Percentiles rank a stretch among this genome's conserved stretches.
Evolutionary conservation across 1,140 invertebrate species (phyloP).

Genomic region (Muscidifurax raptorellus): DNA sequence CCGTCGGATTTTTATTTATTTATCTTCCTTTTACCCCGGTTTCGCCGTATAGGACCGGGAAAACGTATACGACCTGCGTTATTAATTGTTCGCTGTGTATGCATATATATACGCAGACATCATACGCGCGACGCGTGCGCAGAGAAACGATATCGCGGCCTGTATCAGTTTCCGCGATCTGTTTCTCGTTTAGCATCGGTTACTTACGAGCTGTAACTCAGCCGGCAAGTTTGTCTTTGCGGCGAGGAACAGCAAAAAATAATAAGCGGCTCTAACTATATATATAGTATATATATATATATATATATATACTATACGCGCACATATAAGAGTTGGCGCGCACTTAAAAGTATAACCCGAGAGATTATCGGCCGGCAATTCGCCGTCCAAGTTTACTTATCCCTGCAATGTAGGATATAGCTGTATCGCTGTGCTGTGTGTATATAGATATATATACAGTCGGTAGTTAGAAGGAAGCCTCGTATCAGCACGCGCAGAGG

Average conservation of each 20-base stretch:
- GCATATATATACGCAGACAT: no score
- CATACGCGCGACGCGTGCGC: conserved; percentile 33
- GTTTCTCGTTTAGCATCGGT: background rate
- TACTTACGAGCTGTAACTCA: background rate
- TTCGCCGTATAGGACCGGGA: background rate
- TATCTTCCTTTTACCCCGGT: background rate
- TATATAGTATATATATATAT: no score
- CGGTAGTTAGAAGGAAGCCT: background rate
- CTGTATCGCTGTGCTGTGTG: background rate
- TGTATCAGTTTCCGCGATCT: no score
- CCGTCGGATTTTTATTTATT: background rate
- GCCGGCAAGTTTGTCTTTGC: background rate
- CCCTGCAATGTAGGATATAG: background rate
- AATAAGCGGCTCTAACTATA: no score
- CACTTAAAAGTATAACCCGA: conserved; percentile 22
- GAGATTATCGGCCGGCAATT: conserved; percentile 58
- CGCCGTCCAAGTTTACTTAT: conserved; percentile 57
- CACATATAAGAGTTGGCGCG: background rate
- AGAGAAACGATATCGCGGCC: background rate
- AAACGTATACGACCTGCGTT: conserved; percentile 38
- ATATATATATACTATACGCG: no score
- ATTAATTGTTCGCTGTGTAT: conserved; percentile 56
- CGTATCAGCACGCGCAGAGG: conserved; percentile 8
- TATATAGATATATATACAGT: background rate
- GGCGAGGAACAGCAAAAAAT: no score